Conservation (phyloP, 2,888 invertebrate species). For the Heliconius sara region DNA sequence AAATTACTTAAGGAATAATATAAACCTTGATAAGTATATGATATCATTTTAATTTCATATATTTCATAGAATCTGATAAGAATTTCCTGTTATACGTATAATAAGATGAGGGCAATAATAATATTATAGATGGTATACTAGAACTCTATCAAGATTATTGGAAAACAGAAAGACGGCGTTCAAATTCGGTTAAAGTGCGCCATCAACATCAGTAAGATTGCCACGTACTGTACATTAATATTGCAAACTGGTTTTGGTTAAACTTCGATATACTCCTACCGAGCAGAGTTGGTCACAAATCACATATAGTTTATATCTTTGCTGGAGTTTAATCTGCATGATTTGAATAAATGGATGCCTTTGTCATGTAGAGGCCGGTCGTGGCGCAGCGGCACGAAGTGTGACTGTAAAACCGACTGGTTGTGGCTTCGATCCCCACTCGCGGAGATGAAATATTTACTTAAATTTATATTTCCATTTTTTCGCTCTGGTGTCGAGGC, state of each 20-base stretch:
- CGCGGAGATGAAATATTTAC: too few species aligned
- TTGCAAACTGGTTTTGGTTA: conserved; percentile 74
- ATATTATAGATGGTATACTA: background rate
- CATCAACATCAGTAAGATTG: conserved; percentile 69
- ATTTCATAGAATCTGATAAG: background rate
- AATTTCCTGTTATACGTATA: background rate
- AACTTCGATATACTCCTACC: conserved; percentile 75
- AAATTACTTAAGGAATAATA: background rate
- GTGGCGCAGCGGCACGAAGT: too few species aligned
- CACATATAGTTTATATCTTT: conserved; percentile 44
- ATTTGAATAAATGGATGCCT: conserved; percentile 30
- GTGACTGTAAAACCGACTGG: too few species aligned
- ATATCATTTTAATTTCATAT: background rate
- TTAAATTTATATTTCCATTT: too few species aligned
- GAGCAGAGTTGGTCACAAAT: conserved; percentile 64
- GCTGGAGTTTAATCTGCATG: conserved; percentile 31
- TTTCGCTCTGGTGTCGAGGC: too few species aligned
- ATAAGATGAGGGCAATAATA: background rate
- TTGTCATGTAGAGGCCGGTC: too few species aligned
- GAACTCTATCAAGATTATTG: conserved; percentile 21
- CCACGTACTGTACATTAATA: conserved; percentile 78
- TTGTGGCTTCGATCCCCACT: too few species aligned
- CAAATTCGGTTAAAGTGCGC: conserved; percentile 42
- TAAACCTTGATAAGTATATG: background rate
- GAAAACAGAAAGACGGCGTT: conserved; percentile 22